A percentile compares a stretch with the other conserved stretches of the same genome.
phyloP scores from a whole-genome alignment of 2,888 invertebrate genomes.

The Idaea biselata region DNA sequence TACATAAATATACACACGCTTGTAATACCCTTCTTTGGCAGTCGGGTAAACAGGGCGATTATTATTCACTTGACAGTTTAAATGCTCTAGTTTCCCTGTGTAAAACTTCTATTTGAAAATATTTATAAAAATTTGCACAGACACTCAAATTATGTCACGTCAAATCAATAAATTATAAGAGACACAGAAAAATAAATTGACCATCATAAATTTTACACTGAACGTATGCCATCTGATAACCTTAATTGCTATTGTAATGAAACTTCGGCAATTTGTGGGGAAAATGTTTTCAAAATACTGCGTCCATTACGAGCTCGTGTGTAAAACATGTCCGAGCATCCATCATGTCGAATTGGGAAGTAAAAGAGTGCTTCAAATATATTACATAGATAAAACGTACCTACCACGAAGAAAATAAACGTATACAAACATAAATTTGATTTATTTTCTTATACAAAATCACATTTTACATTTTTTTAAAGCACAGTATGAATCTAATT shows the following conservation, averaged over 20 bases:
- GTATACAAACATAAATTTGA: background rate
- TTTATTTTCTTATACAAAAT: background rate
- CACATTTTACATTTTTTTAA: constrained; percentile 15
- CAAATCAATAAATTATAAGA: constrained; percentile 21
- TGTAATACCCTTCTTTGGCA: too few species aligned
- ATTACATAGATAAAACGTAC: constrained; percentile 5
- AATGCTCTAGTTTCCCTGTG: too few species aligned
- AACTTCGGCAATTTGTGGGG: constrained; percentile 36
- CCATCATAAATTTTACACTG: constrained; percentile 22
- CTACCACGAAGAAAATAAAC: background rate
- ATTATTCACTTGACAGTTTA: too few species aligned
- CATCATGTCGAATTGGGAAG: constrained; percentile 33
- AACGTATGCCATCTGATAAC: constrained; percentile 25
- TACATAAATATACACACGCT: too few species aligned
- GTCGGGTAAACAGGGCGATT: too few species aligned
- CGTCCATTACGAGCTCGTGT: constrained; percentile 31
- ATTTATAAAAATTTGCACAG: background rate
- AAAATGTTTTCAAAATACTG: constrained; percentile 36
- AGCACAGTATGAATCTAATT: background rate
- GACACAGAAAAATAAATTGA: constrained; percentile 27
- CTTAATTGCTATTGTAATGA: constrained; percentile 32
- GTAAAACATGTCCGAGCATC: constrained; percentile 30
- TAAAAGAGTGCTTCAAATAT: constrained; percentile 25
- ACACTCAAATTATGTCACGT: background rate
- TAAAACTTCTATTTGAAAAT: too few species aligned